Conservation (phyloP, 2,888 invertebrate species). For the Cosmopolites sordidus region DNA sequence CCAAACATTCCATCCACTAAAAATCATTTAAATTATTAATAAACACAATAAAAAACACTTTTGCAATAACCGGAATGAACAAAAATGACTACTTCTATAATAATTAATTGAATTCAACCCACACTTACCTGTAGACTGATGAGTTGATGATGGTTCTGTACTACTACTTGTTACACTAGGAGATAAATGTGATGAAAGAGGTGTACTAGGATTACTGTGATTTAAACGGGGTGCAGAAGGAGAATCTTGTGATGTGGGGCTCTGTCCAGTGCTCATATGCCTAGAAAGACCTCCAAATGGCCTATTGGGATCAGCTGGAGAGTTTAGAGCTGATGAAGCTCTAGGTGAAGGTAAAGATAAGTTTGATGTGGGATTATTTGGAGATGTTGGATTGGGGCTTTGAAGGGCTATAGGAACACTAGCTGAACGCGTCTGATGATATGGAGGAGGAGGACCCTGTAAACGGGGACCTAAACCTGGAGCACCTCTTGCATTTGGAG, state of each 20-base stretch:
- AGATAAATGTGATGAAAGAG: conserved; percentile 61
- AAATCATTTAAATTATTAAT: conserved; percentile 22
- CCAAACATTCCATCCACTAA: conserved; percentile 61
- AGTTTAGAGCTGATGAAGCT: conserved; percentile 64
- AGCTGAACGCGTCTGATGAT: conserved; percentile 69
- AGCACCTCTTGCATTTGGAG: conserved; percentile 39
- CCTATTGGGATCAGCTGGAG: conserved; percentile 62
- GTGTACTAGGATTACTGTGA: conserved; percentile 70
- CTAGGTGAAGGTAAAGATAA: conserved; percentile 71
- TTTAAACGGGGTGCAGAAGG: conserved; percentile 53
- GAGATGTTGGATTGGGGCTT: conserved; percentile 69
- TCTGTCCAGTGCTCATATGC: conserved; percentile 57
- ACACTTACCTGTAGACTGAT: conserved; percentile 45
- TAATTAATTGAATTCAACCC: too few relatives aligned
- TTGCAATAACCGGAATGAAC: too few relatives aligned
- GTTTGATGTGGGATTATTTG: conserved; percentile 67
- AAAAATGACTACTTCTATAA: too few relatives aligned
- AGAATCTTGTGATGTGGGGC: conserved; percentile 60
- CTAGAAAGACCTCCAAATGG: conserved; percentile 51
- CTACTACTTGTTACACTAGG: conserved; percentile 52
- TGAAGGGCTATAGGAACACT: conserved; percentile 71
- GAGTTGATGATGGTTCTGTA: conserved; percentile 45
- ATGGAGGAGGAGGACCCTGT: conserved; percentile 75
- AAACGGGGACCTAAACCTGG: conserved; percentile 49
- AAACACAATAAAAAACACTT: conserved; percentile 4